Conservation (phyloP, 2,797 vertebrate species). For the Pipistrellus pygmaeus region DNA sequence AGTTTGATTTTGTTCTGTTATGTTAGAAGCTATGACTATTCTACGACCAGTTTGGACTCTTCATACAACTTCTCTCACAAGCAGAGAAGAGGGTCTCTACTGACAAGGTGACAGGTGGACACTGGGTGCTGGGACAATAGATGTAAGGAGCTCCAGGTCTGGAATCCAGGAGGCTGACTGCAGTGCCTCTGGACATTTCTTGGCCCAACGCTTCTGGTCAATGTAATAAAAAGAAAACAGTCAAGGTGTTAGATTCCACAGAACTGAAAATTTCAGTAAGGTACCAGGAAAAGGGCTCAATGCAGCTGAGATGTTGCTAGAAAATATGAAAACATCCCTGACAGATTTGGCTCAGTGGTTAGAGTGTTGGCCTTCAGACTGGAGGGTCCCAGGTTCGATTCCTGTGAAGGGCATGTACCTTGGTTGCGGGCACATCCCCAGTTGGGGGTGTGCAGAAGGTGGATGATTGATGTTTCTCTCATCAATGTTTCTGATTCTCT, state of each 20-base stretch:
- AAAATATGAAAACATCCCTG: background rate
- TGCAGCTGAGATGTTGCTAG: background rate
- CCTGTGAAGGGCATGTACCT: no score
- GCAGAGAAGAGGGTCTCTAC: background rate
- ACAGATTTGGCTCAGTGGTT: no score
- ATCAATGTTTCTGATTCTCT: no score
- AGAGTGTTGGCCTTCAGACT: no score
- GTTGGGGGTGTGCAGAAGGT: no score
- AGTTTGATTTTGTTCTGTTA: background rate
- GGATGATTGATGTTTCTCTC: no score
- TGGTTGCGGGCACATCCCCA: no score
- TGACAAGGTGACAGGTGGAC: background rate
- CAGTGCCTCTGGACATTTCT: background rate
- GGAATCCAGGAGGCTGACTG: background rate
- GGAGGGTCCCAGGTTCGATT: no score
- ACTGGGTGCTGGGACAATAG: fast-evolving
- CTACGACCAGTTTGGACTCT: background rate
- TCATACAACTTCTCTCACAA: background rate
- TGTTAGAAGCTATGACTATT: background rate
- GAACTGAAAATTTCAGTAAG: background rate
- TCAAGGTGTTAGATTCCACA: background rate
- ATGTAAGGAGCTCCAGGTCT: background rate
- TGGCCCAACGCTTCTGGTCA: background rate
- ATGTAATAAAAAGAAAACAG: background rate
- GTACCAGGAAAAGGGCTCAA: background rate